These are phyloP conservation scores for Augochlora pura DNA, from an alignment of 1,140 invertebrate genomes.

Conservation along the genomic window DNA sequence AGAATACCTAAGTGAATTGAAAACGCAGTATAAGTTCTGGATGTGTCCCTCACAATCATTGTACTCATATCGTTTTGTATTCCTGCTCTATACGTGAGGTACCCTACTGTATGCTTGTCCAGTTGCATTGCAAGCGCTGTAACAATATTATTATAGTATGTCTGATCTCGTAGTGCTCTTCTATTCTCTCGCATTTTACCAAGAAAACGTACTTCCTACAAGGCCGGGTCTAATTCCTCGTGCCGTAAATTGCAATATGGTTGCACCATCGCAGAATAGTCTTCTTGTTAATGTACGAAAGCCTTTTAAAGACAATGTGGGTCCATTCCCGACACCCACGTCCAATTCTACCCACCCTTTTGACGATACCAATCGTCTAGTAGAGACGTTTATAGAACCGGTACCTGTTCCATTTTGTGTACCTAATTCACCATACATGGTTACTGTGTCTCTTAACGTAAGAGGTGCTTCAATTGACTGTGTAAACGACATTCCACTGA, in stretches of 20 bases:
- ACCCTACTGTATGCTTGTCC: constrained; percentile 91
- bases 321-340: constrained; percentile 89
- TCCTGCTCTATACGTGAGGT: constrained; percentile 90
- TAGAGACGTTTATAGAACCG: constrained; percentile 88
- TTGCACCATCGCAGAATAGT: constrained; percentile 87
- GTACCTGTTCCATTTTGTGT: constrained; percentile 93
- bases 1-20: constrained; percentile 91
- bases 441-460: constrained; percentile 90
- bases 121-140: constrained; percentile 91
- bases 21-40: constrained; percentile 82
- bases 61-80: constrained; percentile 88
- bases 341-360: constrained; percentile 92
- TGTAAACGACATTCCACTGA: constrained; percentile 93
- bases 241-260: constrained; percentile 86
- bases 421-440: constrained; percentile 88
- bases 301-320: constrained; percentile 86
- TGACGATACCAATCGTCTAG: constrained; percentile 88
- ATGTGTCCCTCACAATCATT: constrained; percentile 87
- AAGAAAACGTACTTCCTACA: constrained; percentile 84
- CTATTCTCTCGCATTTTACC: background rate
- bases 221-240: constrained; percentile 87
- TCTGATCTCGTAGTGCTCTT: background rate
- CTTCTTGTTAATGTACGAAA: constrained; percentile 86
- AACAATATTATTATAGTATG: constrained; percentile 57
- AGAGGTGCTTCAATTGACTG: constrained; percentile 97